Conservation (phyloP, 1,140 invertebrate genomes). For the Agrypnia vestita region DNA sequence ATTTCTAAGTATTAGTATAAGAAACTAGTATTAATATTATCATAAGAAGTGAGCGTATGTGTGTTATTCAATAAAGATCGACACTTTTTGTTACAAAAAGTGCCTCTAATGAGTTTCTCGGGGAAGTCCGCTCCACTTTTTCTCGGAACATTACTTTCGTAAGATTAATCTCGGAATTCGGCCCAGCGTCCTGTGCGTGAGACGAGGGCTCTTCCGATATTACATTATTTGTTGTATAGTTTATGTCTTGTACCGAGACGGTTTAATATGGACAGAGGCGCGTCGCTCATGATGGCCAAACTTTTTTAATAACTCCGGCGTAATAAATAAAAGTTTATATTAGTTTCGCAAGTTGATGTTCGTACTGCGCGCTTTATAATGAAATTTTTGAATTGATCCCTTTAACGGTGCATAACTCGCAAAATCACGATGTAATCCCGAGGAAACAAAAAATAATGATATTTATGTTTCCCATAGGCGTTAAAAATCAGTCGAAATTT, state of each 20-base stretch:
- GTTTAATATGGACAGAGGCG: constrained; percentile 9
- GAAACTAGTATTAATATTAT: no score
- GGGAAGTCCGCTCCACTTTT: no score
- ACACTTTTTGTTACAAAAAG: no score
- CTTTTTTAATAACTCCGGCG: constrained; percentile 44
- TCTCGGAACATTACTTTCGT: no score
- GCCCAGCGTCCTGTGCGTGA: constrained; percentile 3
- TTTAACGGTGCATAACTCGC: neutral
- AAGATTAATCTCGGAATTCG: no score
- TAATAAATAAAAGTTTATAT: constrained; percentile 48
- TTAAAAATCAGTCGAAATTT: no score
- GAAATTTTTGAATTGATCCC: constrained; percentile 30
- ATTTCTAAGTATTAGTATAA: no score
- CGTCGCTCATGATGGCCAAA: neutral
- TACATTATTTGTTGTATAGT: constrained; percentile 45
- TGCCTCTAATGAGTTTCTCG: no score
- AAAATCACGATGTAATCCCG: neutral
- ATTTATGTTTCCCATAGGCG: no score
- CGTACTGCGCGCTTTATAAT: neutral
- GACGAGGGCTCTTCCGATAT: constrained; percentile 43
- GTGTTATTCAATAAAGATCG: no score
- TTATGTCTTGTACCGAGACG: neutral
- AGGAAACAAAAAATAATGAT: neutral
- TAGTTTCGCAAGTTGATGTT: constrained; percentile 5
- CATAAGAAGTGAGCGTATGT: no score